Evolutionary conservation across 2,797 vertebrate species (phyloP), one percentile per base, ranked within the genome.

Genomic region (Acanthurus leucopareius): DNA sequence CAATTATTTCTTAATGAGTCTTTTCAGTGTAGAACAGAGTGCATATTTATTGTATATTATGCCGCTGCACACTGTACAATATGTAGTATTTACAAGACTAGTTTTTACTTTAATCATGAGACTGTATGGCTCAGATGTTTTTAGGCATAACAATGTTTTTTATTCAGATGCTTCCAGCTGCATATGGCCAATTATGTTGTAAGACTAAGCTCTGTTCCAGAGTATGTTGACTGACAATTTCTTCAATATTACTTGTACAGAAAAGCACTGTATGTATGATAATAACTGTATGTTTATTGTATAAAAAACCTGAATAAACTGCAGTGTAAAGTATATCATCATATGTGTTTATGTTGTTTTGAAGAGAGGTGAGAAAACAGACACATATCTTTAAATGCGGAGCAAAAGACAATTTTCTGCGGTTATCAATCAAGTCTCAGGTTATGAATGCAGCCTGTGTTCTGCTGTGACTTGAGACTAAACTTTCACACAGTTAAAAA

Each of bases 251-350:
- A 47, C 19, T 11, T 69, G 17, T 64, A 53, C 62, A 25, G 22
- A 62, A 64, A 73, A 69, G 49, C 28, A n/a, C 16, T 20, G 14
- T 70, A n/a, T 65, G 28, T 57, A 47, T 56, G 20, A 19, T 56
- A 15, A 57, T 32, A 57, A 58, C n/a, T 65, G 54, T 69, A 40
- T 70, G 44, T 19, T 19, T 78, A 60, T 60, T 62, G 49, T 73
- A 69, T 19, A 77, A 74, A 77, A 74, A 76, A 45, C 47, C 52
- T 68, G 38, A 90, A 88, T 90, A 89, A 89, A 88, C 57, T 64
- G 22, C 47, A 77, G 35, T 70, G 38, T 11, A 54, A 42, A 57
- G 38, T 73, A 57, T 35, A 25, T 10, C 19, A 7, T 25, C 28
- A 49, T 48, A 7, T 69, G 14, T 66, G 52, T 53, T 49, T 47